Conservation (phyloP, 2,113 vertebrate species). For the Triplophysa dalaica region DNA sequence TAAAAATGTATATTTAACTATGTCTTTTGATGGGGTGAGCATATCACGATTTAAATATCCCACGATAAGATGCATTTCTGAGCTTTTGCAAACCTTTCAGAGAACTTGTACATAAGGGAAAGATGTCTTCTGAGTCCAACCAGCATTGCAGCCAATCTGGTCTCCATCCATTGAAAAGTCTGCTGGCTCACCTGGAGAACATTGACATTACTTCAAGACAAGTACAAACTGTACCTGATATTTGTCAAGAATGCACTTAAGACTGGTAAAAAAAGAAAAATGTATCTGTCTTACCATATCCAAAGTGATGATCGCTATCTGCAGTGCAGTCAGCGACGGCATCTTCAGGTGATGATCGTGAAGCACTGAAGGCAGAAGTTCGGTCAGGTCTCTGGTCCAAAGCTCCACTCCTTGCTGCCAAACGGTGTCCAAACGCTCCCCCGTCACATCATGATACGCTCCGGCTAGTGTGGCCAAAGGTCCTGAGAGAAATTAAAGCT, state of each 20-base stretch:
- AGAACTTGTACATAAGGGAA: slow-evolving; percentile 68
- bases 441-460: slow-evolving; percentile 81
- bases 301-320: slow-evolving; percentile 58
- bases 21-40: neutral
- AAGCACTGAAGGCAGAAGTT: slow-evolving; percentile 69
- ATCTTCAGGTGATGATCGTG: slow-evolving; percentile 71
- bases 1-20: too few relatives aligned
- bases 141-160: slow-evolving; percentile 63
- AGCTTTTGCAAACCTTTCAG: slow-evolving; percentile 62
- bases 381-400: slow-evolving; percentile 64
- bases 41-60: neutral
- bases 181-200: slow-evolving; percentile 69
- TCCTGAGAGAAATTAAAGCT: slow-evolving; percentile 61
- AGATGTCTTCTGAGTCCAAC: slow-evolving; percentile 69
- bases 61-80: neutral
- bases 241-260: neutral
- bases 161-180: slow-evolving; percentile 69
- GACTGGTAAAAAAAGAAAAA: neutral
- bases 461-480: slow-evolving; percentile 81
- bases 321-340: slow-evolving; percentile 64
- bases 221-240: neutral
- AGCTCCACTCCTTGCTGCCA: slow-evolving; percentile 72
- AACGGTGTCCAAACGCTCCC: slow-evolving; percentile 70
- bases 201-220: neutral
- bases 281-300: slow-evolving; percentile 75